These are phyloP conservation scores for Cervus canadensis DNA, from an alignment of 2,113 vertebrate genomes.

Conservation along the genomic window DNA sequence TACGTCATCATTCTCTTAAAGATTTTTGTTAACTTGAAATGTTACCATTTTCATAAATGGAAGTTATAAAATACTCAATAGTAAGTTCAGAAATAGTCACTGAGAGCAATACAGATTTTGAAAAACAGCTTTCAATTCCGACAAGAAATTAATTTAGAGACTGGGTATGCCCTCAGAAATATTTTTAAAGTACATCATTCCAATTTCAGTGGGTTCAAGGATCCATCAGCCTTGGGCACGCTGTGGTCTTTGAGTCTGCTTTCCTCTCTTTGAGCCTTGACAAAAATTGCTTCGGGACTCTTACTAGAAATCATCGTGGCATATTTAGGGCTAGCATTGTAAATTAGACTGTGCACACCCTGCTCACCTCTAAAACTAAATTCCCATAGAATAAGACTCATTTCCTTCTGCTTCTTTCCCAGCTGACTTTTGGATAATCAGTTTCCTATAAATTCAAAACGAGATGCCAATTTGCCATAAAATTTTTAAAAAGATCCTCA, in stretches of 20 bases:
- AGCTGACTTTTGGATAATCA: not conserved
- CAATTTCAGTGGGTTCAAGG: not conserved
- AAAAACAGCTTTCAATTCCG: not conserved
- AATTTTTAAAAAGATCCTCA: not conserved
- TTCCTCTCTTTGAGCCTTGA: not conserved
- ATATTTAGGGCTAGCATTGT: not conserved
- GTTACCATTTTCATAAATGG: not conserved
- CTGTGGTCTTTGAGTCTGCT: not conserved
- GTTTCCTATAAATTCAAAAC: slow-evolving; percentile 30
- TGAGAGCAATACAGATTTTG: not conserved
- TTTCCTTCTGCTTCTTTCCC: slow-evolving; percentile 22
- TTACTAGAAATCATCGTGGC: not conserved
- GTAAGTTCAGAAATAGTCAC: not conserved
- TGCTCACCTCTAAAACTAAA: not conserved
- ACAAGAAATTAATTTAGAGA: not conserved
- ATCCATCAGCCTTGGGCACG: not conserved
- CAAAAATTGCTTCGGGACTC: not conserved
- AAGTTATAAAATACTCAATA: not conserved
- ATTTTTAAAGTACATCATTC: not conserved
- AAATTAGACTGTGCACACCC: not conserved
- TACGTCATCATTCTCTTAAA: not conserved
- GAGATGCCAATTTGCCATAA: slow-evolving; percentile 19
- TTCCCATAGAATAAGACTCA: not conserved
- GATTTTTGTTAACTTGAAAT: slow-evolving; percentile 3
- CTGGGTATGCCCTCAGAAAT: not conserved